Percentiles rank a stretch among this genome's conserved stretches.
phyloP scores from a whole-genome alignment of 2,113 vertebrate genomes.

The Hystrix brachyura region DNA sequence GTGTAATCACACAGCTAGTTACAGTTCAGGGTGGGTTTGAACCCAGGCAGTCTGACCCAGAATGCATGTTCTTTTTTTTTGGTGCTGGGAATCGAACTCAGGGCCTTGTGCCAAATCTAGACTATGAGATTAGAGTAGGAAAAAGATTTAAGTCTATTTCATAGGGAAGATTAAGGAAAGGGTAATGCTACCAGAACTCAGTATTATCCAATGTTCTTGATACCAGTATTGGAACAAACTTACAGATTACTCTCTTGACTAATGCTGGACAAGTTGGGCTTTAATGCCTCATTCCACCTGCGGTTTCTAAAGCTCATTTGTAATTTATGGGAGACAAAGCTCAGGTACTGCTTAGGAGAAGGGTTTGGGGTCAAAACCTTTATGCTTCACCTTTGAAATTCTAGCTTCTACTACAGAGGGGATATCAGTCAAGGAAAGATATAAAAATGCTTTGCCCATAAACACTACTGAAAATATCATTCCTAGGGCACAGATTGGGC shows the following conservation, averaged over 20 bases:
- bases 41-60: neutral
- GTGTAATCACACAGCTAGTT: neutral
- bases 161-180: neutral
- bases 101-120: neutral
- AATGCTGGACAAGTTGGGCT: neutral
- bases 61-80: neutral
- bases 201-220: constrained; percentile 2
- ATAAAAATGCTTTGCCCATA: constrained; percentile 7
- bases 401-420: constrained; percentile 3
- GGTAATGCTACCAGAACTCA: neutral
- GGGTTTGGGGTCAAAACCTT: neutral
- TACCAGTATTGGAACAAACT: neutral
- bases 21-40: neutral
- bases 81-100: neutral
- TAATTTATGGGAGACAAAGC: constrained; percentile 1
- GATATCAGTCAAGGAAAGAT: neutral
- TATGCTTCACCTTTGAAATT: constrained; percentile 33
- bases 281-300: neutral
- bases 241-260: neutral
- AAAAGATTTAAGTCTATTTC: neutral
- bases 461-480: constrained; percentile 27
- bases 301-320: neutral
- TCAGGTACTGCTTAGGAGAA: neutral
- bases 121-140: neutral
- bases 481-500: neutral